These are phyloP conservation scores for Clarias magur DNA, from an alignment of 2,113 vertebrate species.

Conservation along the genomic window DNA sequence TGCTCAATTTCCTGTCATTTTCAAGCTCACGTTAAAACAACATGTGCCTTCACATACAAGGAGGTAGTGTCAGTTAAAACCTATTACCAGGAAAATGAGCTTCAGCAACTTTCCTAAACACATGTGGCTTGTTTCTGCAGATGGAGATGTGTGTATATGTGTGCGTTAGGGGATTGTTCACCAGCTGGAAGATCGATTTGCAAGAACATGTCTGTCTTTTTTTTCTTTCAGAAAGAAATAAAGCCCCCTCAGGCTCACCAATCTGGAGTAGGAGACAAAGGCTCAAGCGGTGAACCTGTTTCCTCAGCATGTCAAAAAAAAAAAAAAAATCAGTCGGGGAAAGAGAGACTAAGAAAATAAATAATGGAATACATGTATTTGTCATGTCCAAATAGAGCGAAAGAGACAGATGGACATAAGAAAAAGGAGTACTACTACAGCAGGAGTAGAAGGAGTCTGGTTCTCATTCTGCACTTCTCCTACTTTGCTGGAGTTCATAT, in stretches of 20 bases:
- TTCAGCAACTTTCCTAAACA: conserved; percentile 41
- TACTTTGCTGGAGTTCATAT: background rate
- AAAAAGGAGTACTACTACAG: background rate
- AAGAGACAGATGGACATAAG: background rate
- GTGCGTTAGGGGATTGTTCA: conserved; percentile 23
- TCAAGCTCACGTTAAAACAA: conserved; percentile 31
- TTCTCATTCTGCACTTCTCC: background rate
- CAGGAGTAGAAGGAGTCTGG: background rate
- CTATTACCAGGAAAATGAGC: conserved; percentile 12
- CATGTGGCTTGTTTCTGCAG: conserved; percentile 51
- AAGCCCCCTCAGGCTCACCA: conserved; percentile 26
- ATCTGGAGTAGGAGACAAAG: conserved; percentile 50
- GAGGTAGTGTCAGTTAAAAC: background rate
- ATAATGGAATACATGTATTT: conserved; percentile 25
- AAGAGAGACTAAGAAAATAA: conserved; percentile 7
- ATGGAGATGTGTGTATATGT: conserved; percentile 37
- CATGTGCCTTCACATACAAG: conserved; percentile 43
- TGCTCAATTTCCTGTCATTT: background rate
- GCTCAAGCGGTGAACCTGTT: conserved; percentile 53
- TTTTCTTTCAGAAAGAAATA: conserved; percentile 29
- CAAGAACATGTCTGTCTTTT: conserved; percentile 44
- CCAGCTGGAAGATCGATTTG: conserved; percentile 68
- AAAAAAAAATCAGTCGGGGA: background rate
- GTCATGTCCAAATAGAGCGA: background rate
- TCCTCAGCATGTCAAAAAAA: conserved; percentile 10